Evolutionary conservation across 2,888 invertebrate genomes (phyloP).

Genomic region (Drosophila macrospina): DNA sequence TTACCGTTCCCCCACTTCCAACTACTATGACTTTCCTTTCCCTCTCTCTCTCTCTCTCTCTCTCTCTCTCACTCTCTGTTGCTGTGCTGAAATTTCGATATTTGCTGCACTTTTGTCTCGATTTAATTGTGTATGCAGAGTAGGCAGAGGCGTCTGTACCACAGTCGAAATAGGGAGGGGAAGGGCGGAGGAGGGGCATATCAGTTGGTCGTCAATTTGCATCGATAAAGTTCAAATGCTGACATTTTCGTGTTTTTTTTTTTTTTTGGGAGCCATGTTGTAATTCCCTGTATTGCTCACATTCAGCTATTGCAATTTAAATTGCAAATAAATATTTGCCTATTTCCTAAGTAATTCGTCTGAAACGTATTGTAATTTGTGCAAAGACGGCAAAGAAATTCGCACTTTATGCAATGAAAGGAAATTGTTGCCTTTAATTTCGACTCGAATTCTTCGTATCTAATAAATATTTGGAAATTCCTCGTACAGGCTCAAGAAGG

Average conservation of each 20-base stretch:
- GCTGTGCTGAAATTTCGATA: slow-evolving; percentile 19
- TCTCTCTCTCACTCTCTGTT: neutral
- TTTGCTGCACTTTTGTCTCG: slow-evolving; percentile 52
- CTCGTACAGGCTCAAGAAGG: too few species aligned
- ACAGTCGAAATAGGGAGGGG: slow-evolving; percentile 8
- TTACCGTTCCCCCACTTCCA: slow-evolving; percentile 31
- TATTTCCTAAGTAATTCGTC: slow-evolving; percentile 5
- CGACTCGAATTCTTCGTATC: too few species aligned
- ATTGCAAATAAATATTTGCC: slow-evolving; percentile 53
- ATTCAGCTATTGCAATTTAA: slow-evolving; percentile 53
- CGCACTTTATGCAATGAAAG: slow-evolving; percentile 14
- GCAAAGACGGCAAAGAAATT: slow-evolving; percentile 1
- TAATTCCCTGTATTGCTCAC: slow-evolving; percentile 35
- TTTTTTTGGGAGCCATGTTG: slow-evolving; percentile 37
- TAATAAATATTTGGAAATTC: too few species aligned
- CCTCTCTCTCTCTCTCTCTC: neutral
- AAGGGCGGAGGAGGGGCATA: slow-evolving; percentile 15
- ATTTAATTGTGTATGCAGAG: slow-evolving; percentile 64
- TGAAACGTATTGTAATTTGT: slow-evolving; percentile 9
- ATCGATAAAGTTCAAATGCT: slow-evolving; percentile 44
- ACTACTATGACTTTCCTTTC: too few species aligned
- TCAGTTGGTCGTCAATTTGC: slow-evolving; percentile 38
- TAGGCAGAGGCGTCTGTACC: slow-evolving; percentile 32
- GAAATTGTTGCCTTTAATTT: neutral
- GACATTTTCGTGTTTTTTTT: too few species aligned